Evolutionary conservation across 2,113 vertebrate genomes (phyloP).

Genomic region (Kobus ellipsiprymnus): DNA sequence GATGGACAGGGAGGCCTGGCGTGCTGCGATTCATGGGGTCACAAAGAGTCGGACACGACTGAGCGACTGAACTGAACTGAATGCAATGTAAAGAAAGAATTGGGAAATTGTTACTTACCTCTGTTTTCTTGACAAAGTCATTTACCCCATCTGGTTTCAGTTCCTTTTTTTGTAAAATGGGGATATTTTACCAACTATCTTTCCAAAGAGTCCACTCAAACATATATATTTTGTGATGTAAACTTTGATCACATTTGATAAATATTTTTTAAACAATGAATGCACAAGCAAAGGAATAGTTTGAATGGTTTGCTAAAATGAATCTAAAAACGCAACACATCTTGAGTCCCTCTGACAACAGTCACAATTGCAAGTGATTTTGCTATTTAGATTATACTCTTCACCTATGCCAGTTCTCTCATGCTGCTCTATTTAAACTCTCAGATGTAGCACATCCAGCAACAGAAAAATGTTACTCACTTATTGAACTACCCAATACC

Average conservation of each 20-base stretch:
- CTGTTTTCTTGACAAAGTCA: background rate
- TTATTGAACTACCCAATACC: background rate
- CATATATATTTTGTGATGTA: background rate
- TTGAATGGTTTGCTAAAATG: background rate
- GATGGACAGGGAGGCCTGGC: too few species aligned
- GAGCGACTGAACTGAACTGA: background rate
- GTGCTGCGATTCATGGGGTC: too few species aligned
- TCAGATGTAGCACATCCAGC: background rate
- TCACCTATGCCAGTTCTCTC: background rate
- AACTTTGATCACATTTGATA: background rate
- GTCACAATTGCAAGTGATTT: background rate
- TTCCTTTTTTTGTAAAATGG: background rate
- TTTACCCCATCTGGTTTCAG: background rate
- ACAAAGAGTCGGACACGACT: too few species aligned
- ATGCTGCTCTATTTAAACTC: background rate
- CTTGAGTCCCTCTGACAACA: background rate
- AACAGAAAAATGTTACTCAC: slow-evolving; percentile 3
- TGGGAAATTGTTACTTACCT: background rate
- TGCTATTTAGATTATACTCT: background rate
- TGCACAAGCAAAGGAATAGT: background rate
- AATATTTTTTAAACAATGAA: background rate
- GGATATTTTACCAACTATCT: background rate
- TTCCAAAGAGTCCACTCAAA: background rate
- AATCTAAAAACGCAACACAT: background rate
- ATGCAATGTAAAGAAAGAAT: background rate